Percentiles rank a stretch among this genome's conserved stretches.
Evolutionary conservation across 2,888 invertebrate species (phyloP).

Genomic region (Hybos culiciformis): DNA sequence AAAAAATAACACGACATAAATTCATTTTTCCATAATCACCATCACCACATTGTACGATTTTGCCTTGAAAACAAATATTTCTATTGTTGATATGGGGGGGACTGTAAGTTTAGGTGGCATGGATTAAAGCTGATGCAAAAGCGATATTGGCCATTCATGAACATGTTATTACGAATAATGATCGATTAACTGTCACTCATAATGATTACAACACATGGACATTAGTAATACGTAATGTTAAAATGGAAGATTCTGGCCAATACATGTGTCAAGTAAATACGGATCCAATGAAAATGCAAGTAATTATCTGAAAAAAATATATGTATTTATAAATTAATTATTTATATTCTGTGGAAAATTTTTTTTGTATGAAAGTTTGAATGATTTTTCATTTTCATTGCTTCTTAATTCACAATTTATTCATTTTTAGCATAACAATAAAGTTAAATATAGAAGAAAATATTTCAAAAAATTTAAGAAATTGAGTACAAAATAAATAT

Average conservation of each 20-base stretch:
- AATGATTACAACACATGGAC: conserved; percentile 91
- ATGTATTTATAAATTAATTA: background rate
- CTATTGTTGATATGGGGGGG: conserved; percentile 5
- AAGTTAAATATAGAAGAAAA: no score
- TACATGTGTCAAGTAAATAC: conserved; percentile 95
- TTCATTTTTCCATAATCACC: conserved; percentile 9
- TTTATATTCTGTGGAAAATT: background rate
- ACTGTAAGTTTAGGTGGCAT: conserved; percentile 56
- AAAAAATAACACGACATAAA: conserved; percentile 7
- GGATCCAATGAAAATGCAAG: conserved; percentile 90
- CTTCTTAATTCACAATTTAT: no score
- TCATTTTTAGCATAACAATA: no score
- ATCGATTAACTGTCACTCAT: conserved; percentile 75
- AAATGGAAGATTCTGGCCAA: conserved; percentile 74
- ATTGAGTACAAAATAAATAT: no score
- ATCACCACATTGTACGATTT: conserved; percentile 7
- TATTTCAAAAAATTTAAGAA: no score
- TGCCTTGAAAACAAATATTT: conserved; percentile 6
- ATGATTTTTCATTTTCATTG: no score
- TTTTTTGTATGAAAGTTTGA: background rate
- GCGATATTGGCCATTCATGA: conserved; percentile 87
- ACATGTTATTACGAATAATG: conserved; percentile 87
- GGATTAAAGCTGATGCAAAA: conserved; percentile 90
- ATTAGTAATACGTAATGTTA: conserved; percentile 70
- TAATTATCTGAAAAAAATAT: conserved; percentile 37